Evolutionary conservation across 2,797 vertebrate genomes (phyloP).

Genomic region (Chelonia mydas): DNA sequence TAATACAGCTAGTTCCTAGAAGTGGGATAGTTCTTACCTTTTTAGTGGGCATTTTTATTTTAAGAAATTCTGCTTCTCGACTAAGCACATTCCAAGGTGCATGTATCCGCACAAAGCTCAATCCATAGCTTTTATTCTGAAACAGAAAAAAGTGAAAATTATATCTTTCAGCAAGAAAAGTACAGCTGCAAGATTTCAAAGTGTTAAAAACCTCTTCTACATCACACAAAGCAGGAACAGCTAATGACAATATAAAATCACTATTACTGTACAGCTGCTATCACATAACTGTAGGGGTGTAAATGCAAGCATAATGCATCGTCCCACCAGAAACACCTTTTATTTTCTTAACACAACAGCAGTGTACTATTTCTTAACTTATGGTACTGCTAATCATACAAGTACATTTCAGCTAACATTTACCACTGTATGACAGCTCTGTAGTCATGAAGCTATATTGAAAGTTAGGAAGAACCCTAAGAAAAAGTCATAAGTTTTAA

Average conservation of each 20-base stretch:
- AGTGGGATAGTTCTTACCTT: constrained; percentile 84
- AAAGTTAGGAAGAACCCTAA: background rate
- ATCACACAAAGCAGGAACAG: background rate
- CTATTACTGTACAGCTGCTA: background rate
- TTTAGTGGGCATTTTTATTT: constrained; percentile 98
- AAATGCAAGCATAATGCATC: background rate
- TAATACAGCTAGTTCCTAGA: background rate
- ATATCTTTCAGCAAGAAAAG: background rate
- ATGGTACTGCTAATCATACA: background rate
- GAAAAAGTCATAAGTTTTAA: background rate
- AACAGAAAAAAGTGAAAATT: constrained; percentile 60
- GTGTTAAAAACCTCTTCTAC: background rate
- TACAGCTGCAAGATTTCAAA: background rate
- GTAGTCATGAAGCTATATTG: background rate
- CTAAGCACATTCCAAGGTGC: constrained; percentile 95
- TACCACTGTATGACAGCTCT: background rate
- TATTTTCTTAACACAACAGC: background rate
- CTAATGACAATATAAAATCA: background rate
- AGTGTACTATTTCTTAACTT: background rate
- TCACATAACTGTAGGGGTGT: background rate
- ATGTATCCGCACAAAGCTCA: constrained; percentile 91
- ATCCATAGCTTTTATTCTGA: constrained; percentile 88
- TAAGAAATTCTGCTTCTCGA: constrained; percentile 96
- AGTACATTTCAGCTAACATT: background rate
- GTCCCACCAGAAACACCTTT: background rate